Evolutionary conservation across 2,797 vertebrate genomes (phyloP), one percentile per base, ranked within the genome.

Genomic region (Acridotheres tristis): DNA sequence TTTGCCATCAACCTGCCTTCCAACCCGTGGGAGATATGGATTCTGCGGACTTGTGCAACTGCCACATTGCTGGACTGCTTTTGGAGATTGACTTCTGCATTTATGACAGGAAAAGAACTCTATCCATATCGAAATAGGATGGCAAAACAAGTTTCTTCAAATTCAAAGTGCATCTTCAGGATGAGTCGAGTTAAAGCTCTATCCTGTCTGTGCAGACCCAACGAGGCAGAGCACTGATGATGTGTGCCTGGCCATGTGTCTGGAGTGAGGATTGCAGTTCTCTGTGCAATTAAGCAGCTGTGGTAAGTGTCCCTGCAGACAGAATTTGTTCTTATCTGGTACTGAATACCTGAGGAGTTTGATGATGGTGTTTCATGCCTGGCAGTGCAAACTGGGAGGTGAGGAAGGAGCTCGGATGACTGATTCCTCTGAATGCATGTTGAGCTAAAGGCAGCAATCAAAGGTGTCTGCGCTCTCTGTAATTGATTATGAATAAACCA

Each of bases 21-120:
- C 34, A 81, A 65, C 14, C 32, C 0, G 0, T 27, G 15, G 29
- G 18, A 87, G 7, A 40, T 3, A 1, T 1, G 11, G 14, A 43
- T 53, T 72, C 16, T 59, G 18, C n/a, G 54, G 32, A 25, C 29
- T 40, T 61, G 42, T 65, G 85, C 38, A 81, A 57, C 38, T 68
- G 45, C 38, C 51, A 45, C 54, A 17, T 20, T 59, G 26, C 26
- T 63, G 30, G 61, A 71, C 45, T 66, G 27, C 15, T 48, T 74
- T n/a, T 75, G 42, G 45, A 40, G 71, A 25, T 21, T n/a, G 36
- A 51, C 16, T 72, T 73, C 29, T 61, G 50, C 9, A 42, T 79
- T 75, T 72, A 36, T 12, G 26, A 48, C 9, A 27, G 11, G 42
- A n/a, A 30, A 51, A 51, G 47, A 21, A 7, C 51, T 85, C 34